Conservation (phyloP, 2,113 vertebrate genomes). For the Pipra filicauda region DNA sequence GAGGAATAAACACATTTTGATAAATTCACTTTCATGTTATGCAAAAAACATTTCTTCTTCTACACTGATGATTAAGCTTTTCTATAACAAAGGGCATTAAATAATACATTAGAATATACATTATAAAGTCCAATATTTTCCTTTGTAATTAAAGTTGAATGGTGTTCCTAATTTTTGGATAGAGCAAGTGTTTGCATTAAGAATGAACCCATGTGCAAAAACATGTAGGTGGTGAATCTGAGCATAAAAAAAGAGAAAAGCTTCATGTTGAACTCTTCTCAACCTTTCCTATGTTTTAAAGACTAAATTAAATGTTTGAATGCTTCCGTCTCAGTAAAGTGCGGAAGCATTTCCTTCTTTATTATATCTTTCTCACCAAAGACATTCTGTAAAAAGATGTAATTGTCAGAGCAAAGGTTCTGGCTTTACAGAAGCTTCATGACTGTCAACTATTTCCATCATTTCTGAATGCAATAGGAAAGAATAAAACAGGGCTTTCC, state of each 20-base stretch:
- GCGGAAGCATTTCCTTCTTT: neutral
- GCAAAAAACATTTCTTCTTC: neutral
- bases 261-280: neutral
- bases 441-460: neutral
- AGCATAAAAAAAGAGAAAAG: neutral
- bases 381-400: neutral
- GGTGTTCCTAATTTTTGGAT: neutral
- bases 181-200: neutral
- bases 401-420: neutral
- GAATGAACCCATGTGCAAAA: neutral
- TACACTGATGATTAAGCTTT: neutral
- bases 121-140: neutral
- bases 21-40: neutral
- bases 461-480: neutral
- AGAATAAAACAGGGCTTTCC: neutral
- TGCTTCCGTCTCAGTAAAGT: neutral
- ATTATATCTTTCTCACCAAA: neutral
- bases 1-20: neutral
- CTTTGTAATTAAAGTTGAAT: neutral
- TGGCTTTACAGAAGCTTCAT: neutral
- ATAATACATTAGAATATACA: neutral
- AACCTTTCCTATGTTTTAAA: neutral
- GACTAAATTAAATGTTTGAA: neutral
- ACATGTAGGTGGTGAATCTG: neutral
- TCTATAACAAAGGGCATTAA: neutral